Evolutionary conservation across 2,888 invertebrate species (phyloP).

Genomic region (Ptilodon capucinus): DNA sequence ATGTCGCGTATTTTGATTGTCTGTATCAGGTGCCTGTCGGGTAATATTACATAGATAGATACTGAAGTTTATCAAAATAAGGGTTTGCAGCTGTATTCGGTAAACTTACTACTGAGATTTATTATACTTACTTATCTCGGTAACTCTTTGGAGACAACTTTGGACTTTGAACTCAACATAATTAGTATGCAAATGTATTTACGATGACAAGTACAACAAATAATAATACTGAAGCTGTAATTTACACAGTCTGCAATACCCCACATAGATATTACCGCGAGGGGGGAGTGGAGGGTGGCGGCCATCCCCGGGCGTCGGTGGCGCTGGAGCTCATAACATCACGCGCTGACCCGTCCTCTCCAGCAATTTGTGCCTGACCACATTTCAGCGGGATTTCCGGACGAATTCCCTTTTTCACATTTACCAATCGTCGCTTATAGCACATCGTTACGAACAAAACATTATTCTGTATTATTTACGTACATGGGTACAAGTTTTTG

Average conservation of each 20-base stretch:
- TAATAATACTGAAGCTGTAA: conserved; percentile 20
- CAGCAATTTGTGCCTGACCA: conserved; percentile 33
- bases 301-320: neutral
- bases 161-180: too few relatives aligned
- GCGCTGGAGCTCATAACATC: conserved; percentile 11
- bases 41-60: too few relatives aligned
- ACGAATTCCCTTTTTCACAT: conserved; percentile 14
- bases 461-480: neutral
- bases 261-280: conserved; percentile 9
- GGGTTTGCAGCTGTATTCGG: too few relatives aligned
- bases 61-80: too few relatives aligned
- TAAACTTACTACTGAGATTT: too few relatives aligned
- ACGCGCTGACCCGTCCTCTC: conserved; percentile 14
- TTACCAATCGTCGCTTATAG: conserved; percentile 4
- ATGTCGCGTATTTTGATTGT: neutral
- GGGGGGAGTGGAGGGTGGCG: conserved; percentile 5
- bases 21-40: too few relatives aligned
- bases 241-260: conserved; percentile 18
- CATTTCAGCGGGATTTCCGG: conserved; percentile 27
- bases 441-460: neutral
- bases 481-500: neutral
- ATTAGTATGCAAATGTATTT: conserved; percentile 21
- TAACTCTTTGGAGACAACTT: too few relatives aligned
- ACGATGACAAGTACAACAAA: conserved; percentile 15
- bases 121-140: too few relatives aligned